phyloP scores from a whole-genome alignment of 2,888 invertebrate genomes.

The Isotomurus palustris region DNA sequence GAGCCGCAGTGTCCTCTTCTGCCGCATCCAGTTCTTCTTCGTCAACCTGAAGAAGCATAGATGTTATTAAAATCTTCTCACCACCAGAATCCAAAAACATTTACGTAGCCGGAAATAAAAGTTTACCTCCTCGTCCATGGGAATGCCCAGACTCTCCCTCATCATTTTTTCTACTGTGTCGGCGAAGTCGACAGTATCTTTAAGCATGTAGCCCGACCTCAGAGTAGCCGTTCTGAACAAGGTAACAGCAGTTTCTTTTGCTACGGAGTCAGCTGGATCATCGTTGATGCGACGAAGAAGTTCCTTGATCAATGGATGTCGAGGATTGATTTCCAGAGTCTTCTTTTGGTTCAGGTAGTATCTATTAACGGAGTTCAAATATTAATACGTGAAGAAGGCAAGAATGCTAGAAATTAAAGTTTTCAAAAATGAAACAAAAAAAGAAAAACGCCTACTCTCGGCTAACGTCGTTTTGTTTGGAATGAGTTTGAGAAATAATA shows the following conservation, averaged over 20 bases:
- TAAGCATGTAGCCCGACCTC: slow-evolving; percentile 87
- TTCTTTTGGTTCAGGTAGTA: slow-evolving; percentile 93
- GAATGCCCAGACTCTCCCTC: slow-evolving; percentile 70
- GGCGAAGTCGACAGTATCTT: slow-evolving; percentile 82
- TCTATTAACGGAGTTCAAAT: slow-evolving; percentile 46
- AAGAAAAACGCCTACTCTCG: slow-evolving; percentile 50
- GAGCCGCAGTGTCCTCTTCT: slow-evolving; percentile 27
- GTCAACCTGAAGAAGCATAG: slow-evolving; percentile 14
- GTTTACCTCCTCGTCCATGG: slow-evolving; percentile 63
- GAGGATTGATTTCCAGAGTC: slow-evolving; percentile 92
- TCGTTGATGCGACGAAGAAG: slow-evolving; percentile 74
- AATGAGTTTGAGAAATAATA: slow-evolving; percentile 58
- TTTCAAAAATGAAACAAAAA: neutral
- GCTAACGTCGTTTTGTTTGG: slow-evolving; percentile 56
- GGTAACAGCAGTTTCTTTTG: slow-evolving; percentile 78
- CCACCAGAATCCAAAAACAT: neutral
- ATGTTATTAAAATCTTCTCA: too few species aligned
- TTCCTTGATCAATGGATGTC: slow-evolving; percentile 92
- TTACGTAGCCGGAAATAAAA: neutral
- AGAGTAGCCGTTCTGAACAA: slow-evolving; percentile 90
- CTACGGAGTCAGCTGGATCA: slow-evolving; percentile 70
- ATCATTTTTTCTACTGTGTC: slow-evolving; percentile 86
- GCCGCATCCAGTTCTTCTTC: slow-evolving; percentile 32
- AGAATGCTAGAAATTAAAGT: neutral
- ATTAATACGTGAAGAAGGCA: neutral